Conservation (phyloP, 2,888 invertebrate species). For the Cerceris rybyensis region DNA sequence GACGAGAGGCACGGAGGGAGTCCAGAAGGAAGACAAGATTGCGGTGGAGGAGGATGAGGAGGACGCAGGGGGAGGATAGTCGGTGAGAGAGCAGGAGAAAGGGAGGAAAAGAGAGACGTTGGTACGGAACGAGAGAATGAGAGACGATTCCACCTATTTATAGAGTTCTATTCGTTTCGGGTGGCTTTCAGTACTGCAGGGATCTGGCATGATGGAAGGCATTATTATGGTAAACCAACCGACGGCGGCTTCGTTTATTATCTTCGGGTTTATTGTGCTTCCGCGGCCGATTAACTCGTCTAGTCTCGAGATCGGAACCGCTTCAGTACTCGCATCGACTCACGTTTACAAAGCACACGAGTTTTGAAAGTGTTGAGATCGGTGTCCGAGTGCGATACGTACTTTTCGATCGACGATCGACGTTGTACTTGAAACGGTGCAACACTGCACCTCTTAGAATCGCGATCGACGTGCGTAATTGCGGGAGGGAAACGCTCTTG, state of each 20-base stretch:
- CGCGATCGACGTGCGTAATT: slow-evolving; percentile 1
- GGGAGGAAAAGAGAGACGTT: slow-evolving; percentile 27
- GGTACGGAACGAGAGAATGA: slow-evolving; percentile 40
- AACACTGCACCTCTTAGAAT: not conserved
- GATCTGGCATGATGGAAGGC: slow-evolving; percentile 73
- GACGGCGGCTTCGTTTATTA: slow-evolving; percentile 78
- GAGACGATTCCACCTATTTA: slow-evolving; percentile 65
- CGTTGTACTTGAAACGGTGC: not conserved
- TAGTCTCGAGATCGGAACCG: slow-evolving; percentile 71
- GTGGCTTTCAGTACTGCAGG: slow-evolving; percentile 72
- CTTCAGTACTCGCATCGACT: slow-evolving; percentile 32
- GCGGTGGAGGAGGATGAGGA: slow-evolving; percentile 17
- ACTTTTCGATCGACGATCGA: not conserved
- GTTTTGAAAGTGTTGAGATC: slow-evolving; percentile 20
- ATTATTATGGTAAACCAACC: slow-evolving; percentile 79
- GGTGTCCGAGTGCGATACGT: slow-evolving; percentile 1
- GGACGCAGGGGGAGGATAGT: too few relatives aligned
- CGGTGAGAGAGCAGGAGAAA: not conserved
- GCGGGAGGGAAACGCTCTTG: not conserved
- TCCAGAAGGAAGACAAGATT: slow-evolving; percentile 18
- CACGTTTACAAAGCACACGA: slow-evolving; percentile 2
- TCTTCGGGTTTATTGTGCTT: slow-evolving; percentile 79
- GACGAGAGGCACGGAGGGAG: slow-evolving; percentile 41
- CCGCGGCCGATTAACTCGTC: slow-evolving; percentile 79
- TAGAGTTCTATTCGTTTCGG: slow-evolving; percentile 78